phyloP scores from a whole-genome alignment of 2,113 vertebrate genomes.

The Rhea americana region DNA sequence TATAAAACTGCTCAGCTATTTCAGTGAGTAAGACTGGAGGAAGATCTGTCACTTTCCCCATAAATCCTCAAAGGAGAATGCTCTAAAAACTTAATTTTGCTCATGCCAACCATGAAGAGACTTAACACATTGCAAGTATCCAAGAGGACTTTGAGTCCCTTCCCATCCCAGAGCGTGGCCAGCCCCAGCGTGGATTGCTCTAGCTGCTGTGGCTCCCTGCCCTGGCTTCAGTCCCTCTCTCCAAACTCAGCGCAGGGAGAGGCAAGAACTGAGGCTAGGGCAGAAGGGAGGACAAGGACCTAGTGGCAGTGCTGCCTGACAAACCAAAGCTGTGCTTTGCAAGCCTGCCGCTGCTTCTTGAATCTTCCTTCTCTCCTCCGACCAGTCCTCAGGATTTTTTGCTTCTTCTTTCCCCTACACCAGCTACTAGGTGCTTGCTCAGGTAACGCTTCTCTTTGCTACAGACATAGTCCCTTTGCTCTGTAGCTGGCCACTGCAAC shows the following conservation, averaged over 20 bases:
- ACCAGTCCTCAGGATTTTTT: neutral
- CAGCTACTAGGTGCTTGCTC: neutral
- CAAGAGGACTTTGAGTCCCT: neutral
- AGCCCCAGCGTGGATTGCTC: rapidly evolving
- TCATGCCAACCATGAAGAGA: neutral
- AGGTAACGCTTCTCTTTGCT: too few species aligned
- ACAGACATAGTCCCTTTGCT: neutral
- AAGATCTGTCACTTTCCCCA: neutral
- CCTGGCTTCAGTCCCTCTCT: neutral
- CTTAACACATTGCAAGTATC: neutral
- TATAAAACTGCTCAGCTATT: neutral
- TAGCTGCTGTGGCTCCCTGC: neutral
- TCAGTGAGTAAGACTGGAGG: neutral
- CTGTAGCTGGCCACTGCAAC: neutral
- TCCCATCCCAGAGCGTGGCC: neutral
- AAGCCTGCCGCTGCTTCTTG: neutral
- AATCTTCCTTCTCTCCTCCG: neutral
- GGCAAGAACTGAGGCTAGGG: neutral
- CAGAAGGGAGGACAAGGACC: neutral
- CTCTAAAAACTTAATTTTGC: neutral
- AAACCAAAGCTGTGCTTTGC: neutral
- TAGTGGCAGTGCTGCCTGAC: neutral
- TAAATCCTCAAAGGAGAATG: neutral
- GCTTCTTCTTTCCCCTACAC: neutral
- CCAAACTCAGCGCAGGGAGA: neutral